Evolutionary conservation across 2,888 invertebrate species (phyloP).

Genomic region (Orchestes rusci): DNA sequence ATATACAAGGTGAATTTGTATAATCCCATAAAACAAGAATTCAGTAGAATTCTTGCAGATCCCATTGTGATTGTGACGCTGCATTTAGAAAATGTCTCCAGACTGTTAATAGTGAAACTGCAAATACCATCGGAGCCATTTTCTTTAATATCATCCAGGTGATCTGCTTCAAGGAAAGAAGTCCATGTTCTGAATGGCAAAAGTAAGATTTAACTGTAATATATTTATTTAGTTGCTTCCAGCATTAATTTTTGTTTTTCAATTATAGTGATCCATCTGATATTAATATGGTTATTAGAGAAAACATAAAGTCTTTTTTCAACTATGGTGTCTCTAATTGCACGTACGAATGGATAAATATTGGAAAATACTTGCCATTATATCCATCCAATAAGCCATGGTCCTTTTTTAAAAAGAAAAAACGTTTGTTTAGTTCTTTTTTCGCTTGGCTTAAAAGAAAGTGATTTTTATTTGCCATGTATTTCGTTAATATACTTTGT

Average conservation of each 20-base stretch:
- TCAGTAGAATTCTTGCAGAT: slow-evolving; percentile 46
- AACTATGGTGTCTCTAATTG: slow-evolving; percentile 12
- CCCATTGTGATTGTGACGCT: slow-evolving; percentile 70
- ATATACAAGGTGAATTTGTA: slow-evolving; percentile 50
- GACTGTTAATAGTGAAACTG: slow-evolving; percentile 59
- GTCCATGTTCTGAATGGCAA: slow-evolving; percentile 57
- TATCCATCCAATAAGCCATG: too few relatives aligned
- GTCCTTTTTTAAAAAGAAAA: too few relatives aligned
- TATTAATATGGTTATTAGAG: not conserved
- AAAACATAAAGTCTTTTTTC: slow-evolving; percentile 10
- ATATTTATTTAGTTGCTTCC: slow-evolving; percentile 16
- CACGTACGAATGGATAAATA: slow-evolving; percentile 16
- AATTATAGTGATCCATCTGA: slow-evolving; percentile 14
- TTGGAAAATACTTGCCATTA: slow-evolving; percentile 14
- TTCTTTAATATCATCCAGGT: slow-evolving; percentile 70
- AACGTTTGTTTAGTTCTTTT: too few relatives aligned
- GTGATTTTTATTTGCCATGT: too few relatives aligned
- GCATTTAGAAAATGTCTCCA: slow-evolving; percentile 63
- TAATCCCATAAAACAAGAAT: not conserved
- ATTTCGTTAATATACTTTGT: too few relatives aligned
- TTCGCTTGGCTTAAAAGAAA: too few relatives aligned
- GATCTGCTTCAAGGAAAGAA: slow-evolving; percentile 61
- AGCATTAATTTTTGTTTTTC: slow-evolving; percentile 19
- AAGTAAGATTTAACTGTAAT: slow-evolving; percentile 42
- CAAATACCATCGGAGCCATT: slow-evolving; percentile 62